Conservation (phyloP, 2,113 vertebrate genomes). For the Amphiprion percula region DNA sequence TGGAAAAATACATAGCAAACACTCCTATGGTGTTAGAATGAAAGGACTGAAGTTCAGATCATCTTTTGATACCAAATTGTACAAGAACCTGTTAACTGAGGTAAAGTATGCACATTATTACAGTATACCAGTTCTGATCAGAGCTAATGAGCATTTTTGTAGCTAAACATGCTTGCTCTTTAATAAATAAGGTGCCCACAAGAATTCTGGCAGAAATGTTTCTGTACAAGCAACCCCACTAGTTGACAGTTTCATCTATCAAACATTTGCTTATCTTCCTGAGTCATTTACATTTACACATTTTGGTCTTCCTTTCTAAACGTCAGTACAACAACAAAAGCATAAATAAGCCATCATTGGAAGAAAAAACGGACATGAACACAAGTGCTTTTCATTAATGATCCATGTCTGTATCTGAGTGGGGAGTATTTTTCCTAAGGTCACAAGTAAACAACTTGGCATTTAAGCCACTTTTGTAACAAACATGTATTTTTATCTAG, state of each 20-base stretch:
- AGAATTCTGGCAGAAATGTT: slow-evolving; percentile 17
- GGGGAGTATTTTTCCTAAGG: slow-evolving; percentile 12
- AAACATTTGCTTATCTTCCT: slow-evolving; percentile 73
- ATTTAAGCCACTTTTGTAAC: slow-evolving; percentile 4
- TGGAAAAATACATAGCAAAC: slow-evolving; percentile 65
- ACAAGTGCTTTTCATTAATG: neutral
- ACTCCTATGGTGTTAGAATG: slow-evolving; percentile 36
- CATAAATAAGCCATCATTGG: slow-evolving; percentile 47
- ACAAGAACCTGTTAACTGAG: slow-evolving; percentile 50
- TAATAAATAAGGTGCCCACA: slow-evolving; percentile 63
- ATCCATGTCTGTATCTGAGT: neutral
- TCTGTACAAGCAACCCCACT: slow-evolving; percentile 31
- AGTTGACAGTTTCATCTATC: slow-evolving; percentile 59
- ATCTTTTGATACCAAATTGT: slow-evolving; percentile 29
- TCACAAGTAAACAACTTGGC: slow-evolving; percentile 55
- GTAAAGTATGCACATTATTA: slow-evolving; percentile 49
- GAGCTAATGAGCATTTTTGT: slow-evolving; percentile 25
- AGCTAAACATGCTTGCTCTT: slow-evolving; percentile 21
- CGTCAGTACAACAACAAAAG: slow-evolving; percentile 38
- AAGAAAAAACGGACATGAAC: slow-evolving; percentile 15
- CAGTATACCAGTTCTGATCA: slow-evolving; percentile 38
- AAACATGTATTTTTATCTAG: slow-evolving; percentile 3
- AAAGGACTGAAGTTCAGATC: slow-evolving; percentile 15
- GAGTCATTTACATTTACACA: slow-evolving; percentile 68
- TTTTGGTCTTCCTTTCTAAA: slow-evolving; percentile 62